These are phyloP conservation scores for Himantopus leucocephalus DNA, from an alignment of 2,113 vertebrate species.

Conservation along the genomic window DNA sequence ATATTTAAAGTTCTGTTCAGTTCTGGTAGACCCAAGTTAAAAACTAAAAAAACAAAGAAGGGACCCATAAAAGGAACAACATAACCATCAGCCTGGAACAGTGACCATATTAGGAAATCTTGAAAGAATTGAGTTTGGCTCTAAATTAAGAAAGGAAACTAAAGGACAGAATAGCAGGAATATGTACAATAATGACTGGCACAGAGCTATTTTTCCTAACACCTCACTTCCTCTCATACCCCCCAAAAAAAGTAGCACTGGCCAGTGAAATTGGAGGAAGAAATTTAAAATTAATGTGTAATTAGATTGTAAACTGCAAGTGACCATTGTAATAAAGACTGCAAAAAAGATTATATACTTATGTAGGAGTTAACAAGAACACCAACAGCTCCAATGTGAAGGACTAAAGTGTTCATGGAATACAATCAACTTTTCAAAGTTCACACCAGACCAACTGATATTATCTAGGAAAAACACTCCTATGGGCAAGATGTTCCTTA, in stretches of 20 bases:
- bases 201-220: not conserved
- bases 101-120: not conserved
- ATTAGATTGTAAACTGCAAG: not conserved
- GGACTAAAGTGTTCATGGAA: not conserved
- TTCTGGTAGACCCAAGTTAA: not conserved
- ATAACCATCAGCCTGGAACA: not conserved
- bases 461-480: not conserved
- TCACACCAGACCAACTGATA: not conserved
- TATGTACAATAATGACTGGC: not conserved
- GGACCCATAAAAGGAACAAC: not conserved
- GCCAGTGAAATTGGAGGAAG: not conserved
- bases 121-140: not conserved
- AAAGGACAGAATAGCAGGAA: not conserved
- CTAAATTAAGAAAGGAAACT: not conserved
- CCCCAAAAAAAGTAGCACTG: not conserved
- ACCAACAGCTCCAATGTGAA: not conserved
- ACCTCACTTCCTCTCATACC: not conserved
- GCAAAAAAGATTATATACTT: not conserved
- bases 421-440: not conserved
- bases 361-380: not conserved
- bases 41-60: not conserved
- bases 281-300: not conserved
- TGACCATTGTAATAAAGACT: not conserved
- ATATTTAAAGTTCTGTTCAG: not conserved
- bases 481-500: not conserved